Base-by-base conservation (phyloP, 2,113 vertebrate species). In the Fukomys damarensis region DNA sequence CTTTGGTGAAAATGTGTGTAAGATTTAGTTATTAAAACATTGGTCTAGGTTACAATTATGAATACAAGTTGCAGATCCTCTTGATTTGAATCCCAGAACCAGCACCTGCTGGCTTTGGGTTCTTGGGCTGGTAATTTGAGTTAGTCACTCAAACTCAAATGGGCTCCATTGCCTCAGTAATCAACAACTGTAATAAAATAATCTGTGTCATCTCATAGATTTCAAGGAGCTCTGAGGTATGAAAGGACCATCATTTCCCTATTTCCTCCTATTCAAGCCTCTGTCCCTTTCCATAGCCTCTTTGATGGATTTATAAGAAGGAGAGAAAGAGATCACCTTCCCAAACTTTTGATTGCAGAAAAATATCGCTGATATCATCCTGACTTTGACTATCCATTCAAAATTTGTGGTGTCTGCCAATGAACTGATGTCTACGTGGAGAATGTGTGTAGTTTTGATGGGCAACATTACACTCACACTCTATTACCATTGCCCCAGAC, bases 1-100 rank as follows among this genome's bases (percentile, higher is more conserved):
- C 41, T 74, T 82, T 13, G 3, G 3, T 94, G 4, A 93, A 65
- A 32, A 84, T 94, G 20, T 95, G 3, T 59, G 0, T 35, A 89
- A 20, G 68, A 70, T 89, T 92, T 54, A 5, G 79, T 58, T 89
- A 66, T 86, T 49, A 92, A 91, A 74, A 54, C 61, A 82, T 88
- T 13, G 61, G 11, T 81, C 2, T 32, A 85, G 20, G 85, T 81
- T 84, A 81, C 1, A 59, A 87, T 66, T 96, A 43, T 74, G 19
- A 54, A 35, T 54, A 79, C 16, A 35, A 85, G 30, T 80, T 82
- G 10, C 13, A 58, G 56, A 58, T 58, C 19, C 43, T 66, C 35
- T 22, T 52, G 19, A 19, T 86, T 77, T 65, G 19, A 88, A 28
- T 79, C 1, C 5, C 43, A 82, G 58, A 56, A 61, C 4, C 9